Conservation (phyloP, 2,113 vertebrate genomes). For the Onychorhynchus coronatus region DNA sequence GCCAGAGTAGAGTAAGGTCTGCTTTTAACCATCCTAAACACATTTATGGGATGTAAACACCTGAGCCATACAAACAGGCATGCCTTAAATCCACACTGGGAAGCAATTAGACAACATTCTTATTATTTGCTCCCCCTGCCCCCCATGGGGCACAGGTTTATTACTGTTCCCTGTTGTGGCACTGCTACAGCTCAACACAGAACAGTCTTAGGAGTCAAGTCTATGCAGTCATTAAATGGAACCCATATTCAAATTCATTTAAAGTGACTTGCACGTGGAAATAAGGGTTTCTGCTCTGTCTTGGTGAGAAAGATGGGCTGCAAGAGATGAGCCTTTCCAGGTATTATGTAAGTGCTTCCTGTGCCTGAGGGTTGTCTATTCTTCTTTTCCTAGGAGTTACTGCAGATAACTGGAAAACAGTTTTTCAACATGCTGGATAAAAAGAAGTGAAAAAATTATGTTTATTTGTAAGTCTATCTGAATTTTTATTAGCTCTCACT, state of each 20-base stretch:
- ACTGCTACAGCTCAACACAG: background rate
- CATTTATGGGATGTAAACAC: background rate
- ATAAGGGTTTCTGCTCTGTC: background rate
- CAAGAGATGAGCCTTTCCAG: background rate
- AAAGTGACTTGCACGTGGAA: accelerated
- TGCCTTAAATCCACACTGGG: background rate
- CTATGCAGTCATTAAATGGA: background rate
- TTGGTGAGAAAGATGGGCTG: background rate
- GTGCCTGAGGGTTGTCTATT: background rate
- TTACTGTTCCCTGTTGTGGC: background rate
- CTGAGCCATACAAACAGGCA: background rate
- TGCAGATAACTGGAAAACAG: background rate
- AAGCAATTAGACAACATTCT: background rate
- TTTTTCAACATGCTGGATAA: background rate
- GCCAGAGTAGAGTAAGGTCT: background rate
- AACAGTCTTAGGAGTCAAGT: background rate
- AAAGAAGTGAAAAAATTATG: background rate
- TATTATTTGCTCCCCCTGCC: background rate
- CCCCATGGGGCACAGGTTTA: background rate
- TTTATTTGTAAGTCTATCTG: background rate
- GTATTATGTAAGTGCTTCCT: accelerated
- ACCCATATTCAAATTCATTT: background rate
- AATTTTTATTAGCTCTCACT: background rate
- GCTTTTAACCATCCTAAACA: background rate
- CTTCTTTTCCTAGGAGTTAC: background rate